Evolutionary conservation across 1,140 invertebrate species (phyloP).

Genomic region (Brachionus asplanchnoidis): DNA sequence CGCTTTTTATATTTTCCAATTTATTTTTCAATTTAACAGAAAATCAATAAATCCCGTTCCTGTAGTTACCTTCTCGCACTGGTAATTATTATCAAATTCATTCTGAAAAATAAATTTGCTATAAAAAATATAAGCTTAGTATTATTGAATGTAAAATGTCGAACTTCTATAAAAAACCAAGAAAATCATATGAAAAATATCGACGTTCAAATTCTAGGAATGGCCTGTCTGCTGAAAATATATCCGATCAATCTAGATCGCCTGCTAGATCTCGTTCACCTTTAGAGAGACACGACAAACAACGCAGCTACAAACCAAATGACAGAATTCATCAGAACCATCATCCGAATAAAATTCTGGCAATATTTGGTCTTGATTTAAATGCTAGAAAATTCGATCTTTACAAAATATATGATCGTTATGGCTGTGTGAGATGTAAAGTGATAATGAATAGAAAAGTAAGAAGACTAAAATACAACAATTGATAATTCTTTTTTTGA

Average conservation of each 20-base stretch:
- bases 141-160: not conserved
- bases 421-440: not conserved
- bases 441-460: not conserved
- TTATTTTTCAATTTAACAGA: no score
- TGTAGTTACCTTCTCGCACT: no score
- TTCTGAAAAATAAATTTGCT: no score
- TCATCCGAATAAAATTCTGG: not conserved
- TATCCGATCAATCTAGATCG: not conserved
- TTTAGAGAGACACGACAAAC: not conserved
- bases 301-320: not conserved
- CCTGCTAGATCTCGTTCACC: not conserved
- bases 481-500: not conserved
- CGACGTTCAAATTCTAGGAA: not conserved
- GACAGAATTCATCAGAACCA: not conserved
- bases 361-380: constrained; percentile 7
- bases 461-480: not conserved
- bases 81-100: no score
- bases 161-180: not conserved
- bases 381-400: not conserved
- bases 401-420: not conserved
- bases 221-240: not conserved
- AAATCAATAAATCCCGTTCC: no score
- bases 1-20: no score
- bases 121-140: no score
- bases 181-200: not conserved